Percentiles rank a stretch among this genome's conserved stretches.
phyloP scores from a whole-genome alignment of 1,140 invertebrate genomes.

The Drosophila nigrodunni region DNA sequence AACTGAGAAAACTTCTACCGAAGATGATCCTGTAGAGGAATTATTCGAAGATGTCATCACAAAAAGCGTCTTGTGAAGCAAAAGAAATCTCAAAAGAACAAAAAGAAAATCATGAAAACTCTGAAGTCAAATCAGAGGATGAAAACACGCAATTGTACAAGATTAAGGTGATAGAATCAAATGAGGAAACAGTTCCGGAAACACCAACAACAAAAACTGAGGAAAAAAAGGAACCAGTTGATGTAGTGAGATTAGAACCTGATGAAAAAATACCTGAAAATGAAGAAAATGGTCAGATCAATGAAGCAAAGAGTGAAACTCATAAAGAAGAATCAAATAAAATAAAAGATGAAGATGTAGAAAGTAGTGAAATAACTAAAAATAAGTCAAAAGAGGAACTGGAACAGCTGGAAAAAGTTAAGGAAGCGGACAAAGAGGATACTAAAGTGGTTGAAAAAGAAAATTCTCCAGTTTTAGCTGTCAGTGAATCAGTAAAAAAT shows the following conservation, averaged over 20 bases:
- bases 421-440: background rate
- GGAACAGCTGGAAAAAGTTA: background rate
- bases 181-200: background rate
- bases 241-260: conserved; percentile 4
- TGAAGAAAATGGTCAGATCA: background rate
- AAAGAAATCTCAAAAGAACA: conserved; percentile 60
- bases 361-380: background rate
- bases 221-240: background rate
- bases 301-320: conserved; percentile 2
- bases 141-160: conserved; percentile 13
- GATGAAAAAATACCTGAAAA: background rate
- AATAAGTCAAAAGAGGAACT: background rate
- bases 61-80: conserved; percentile 9
- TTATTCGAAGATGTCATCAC: background rate
- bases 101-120: conserved; percentile 4
- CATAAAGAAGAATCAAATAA: conserved; percentile 5
- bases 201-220: background rate
- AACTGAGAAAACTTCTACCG: background rate
- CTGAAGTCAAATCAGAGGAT: background rate
- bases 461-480: background rate
- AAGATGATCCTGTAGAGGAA: conserved; percentile 6
- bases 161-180: conserved; percentile 32
- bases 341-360: background rate
- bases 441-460: background rate
- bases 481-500: background rate